Evolutionary conservation across 2,888 invertebrate genomes (phyloP), one percentile per base, ranked within the genome.

Genomic region (Oxytorus armatus): DNA sequence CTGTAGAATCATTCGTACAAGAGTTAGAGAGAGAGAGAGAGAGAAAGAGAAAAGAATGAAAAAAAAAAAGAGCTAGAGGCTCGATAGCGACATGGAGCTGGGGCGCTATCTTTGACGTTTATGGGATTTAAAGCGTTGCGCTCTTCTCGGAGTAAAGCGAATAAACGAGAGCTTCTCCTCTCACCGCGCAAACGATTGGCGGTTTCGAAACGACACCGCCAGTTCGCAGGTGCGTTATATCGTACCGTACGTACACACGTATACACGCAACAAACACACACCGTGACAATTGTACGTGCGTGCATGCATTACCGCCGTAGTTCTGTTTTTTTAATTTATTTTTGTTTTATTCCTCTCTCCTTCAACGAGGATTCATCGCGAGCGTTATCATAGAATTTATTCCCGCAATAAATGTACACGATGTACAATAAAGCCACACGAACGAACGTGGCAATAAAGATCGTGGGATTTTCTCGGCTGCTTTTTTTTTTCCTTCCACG

Each of bases 71-170:
- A 49, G 36, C 36, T 21, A n/a, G 49, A 70, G 53, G 25, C 53
- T 80, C 75, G 75, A 75, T 79, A 75, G 63, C 75, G 75, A 79
- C 57, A 73, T 14, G 61, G 63, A 79, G 72, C 49, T 47, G 68
- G 39, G 25, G 59, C 79, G 59, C 79, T 82, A 82, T 83, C 83
- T 82, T 79, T 77, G 77, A 79, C 65, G 76, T 81, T 75, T 70
- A 65, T 82, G 74, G 79, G 83, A 82, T 77, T 82, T 79, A 77
- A 81, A 77, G 74, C 70, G 70, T 77, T 70, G 70, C 53, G 68
- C 42, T 61, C 74, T 53, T 23, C 39, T 5, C 39, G 14, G 23
- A 25, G 18, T 42, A 44, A n/a, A n/a, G n/a, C 29, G 29, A 57
- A 57, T 59, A 36, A 77, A 65, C 49, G 44, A 77, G 63, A 55